A percentile compares a stretch with the other conserved stretches of the same genome.
These are phyloP conservation scores for Boloria selene DNA, from an alignment of 2,888 invertebrate genomes.

Conservation along the genomic window DNA sequence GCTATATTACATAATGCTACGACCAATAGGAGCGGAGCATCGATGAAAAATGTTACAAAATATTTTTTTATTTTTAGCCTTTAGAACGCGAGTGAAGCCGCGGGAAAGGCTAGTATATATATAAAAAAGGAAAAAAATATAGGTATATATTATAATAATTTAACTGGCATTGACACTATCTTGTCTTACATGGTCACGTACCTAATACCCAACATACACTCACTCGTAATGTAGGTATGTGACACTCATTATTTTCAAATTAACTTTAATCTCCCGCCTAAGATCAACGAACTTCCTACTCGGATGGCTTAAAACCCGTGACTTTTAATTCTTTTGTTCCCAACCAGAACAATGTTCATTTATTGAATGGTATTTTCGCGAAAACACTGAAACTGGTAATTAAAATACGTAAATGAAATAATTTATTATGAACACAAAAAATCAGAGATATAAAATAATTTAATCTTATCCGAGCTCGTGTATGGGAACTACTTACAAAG, in stretches of 20 bases:
- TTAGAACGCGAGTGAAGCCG: too few relatives aligned
- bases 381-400: constrained; percentile 36
- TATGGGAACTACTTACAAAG: constrained; percentile 36
- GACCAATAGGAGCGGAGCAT: too few relatives aligned
- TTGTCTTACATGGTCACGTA: not conserved
- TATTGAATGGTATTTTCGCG: constrained; percentile 21
- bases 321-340: constrained; percentile 63
- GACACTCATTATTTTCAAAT: constrained; percentile 75
- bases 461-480: constrained; percentile 16
- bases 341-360: constrained; percentile 23
- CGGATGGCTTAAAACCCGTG: constrained; percentile 33
- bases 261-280: constrained; percentile 71
- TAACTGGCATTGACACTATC: not conserved
- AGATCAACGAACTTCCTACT: constrained; percentile 68
- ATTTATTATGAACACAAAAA: constrained; percentile 40
- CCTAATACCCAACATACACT: too few relatives aligned
- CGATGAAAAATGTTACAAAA: too few relatives aligned
- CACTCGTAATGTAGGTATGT: constrained; percentile 44
- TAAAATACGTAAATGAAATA: constrained; percentile 41
- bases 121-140: too few relatives aligned
- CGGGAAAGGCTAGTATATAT: too few relatives aligned
- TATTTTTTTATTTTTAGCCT: too few relatives aligned
- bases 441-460: constrained; percentile 19
- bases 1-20: too few relatives aligned
- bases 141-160: too few relatives aligned